Evolutionary conservation across 2,797 vertebrate genomes (phyloP).

Genomic region (Taeniopygia guttata): DNA sequence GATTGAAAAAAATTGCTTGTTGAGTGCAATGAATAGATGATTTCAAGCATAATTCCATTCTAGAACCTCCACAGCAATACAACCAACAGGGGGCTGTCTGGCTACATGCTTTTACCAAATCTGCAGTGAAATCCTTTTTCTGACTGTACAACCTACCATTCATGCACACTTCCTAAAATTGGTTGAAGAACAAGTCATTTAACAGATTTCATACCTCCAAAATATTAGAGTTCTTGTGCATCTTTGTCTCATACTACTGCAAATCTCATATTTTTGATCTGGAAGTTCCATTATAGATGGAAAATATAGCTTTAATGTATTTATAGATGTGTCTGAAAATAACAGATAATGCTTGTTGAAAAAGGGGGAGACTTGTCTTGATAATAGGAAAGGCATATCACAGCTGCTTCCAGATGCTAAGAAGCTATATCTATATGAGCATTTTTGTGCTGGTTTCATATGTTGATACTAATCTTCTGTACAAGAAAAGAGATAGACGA

Average conservation of each 20-base stretch:
- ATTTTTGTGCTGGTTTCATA: neutral
- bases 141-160: neutral
- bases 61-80: neutral
- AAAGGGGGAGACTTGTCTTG: neutral
- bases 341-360: neutral
- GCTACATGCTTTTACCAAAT: neutral
- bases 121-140: neutral
- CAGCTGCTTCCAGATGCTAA: neutral
- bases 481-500: neutral
- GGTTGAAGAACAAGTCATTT: neutral
- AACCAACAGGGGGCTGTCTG: conserved; percentile 68
- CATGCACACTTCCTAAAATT: accelerated
- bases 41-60: neutral
- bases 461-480: neutral
- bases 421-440: neutral
- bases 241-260: neutral
- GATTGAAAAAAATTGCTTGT: neutral
- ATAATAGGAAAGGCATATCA: neutral
- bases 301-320: neutral
- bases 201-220: neutral
- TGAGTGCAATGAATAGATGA: neutral
- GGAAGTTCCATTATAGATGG: neutral
- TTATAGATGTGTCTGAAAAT: neutral
- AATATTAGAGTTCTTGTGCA: neutral
- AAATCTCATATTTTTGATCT: neutral